Percentiles rank a stretch among this genome's conserved stretches.
phyloP scores from a whole-genome alignment of 2,797 vertebrate species.

The Amazona finschi region DNA sequence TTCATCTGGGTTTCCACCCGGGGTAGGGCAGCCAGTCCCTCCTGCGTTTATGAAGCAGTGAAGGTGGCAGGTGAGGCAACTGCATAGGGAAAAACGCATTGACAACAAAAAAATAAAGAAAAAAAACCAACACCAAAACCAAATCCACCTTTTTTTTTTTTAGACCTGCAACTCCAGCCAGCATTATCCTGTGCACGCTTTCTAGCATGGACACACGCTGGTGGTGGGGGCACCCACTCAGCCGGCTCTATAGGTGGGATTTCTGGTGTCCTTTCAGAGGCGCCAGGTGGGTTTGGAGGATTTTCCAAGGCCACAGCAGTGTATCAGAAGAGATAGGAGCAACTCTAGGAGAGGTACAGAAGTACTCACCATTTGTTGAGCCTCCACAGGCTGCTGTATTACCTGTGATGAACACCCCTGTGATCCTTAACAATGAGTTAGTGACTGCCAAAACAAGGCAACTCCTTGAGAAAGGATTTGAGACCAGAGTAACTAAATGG shows the following conservation, averaged over 20 bases:
- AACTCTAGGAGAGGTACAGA: background rate
- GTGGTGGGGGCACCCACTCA: background rate
- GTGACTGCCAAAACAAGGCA: background rate
- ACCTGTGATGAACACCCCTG: background rate
- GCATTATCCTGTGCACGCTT: background rate
- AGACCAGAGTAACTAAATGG: background rate
- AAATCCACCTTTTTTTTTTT: background rate
- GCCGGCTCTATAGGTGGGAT: background rate
- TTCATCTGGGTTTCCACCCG: background rate
- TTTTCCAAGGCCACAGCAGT: background rate
- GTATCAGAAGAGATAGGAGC: background rate
- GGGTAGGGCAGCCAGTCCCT: background rate
- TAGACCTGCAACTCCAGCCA: background rate
- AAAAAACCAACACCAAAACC: accelerated
- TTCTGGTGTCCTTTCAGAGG: background rate
- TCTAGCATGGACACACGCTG: background rate
- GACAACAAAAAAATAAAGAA: background rate
- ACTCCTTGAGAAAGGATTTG: background rate
- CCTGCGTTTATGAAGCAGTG: background rate
- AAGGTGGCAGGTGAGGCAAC: background rate
- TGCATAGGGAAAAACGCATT: background rate
- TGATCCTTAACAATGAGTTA: background rate
- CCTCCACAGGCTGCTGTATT: background rate
- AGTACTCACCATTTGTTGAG: background rate
- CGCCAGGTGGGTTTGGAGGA: background rate